Evolutionary conservation across 2,113 vertebrate species (phyloP).

Genomic region (Prionailurus viverrinus): DNA sequence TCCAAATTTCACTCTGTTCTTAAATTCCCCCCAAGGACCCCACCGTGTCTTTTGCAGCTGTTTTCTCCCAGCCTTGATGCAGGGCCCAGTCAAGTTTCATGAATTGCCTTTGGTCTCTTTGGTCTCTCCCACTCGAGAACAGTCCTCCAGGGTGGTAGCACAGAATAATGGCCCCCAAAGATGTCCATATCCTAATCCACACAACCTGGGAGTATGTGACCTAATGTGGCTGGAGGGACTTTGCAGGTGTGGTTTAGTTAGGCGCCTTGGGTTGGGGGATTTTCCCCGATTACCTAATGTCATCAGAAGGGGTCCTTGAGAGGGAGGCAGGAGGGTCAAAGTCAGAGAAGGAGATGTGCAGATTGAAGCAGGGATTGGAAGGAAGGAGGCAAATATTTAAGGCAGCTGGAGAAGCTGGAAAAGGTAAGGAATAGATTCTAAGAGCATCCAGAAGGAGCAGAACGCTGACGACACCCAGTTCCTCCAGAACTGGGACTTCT

Average conservation of each 20-base stretch:
- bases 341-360: not conserved
- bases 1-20: not conserved
- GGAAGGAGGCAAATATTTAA: not conserved
- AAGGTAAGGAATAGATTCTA: not conserved
- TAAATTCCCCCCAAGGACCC: not conserved
- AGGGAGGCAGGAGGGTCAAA: not conserved
- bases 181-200: not conserved
- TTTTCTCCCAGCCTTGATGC: not conserved
- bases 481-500: not conserved
- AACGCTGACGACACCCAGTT: not conserved
- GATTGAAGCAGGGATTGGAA: not conserved
- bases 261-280: not conserved
- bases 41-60: not conserved
- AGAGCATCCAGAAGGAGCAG: not conserved
- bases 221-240: not conserved
- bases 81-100: not conserved
- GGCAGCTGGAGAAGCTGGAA: not conserved
- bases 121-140: not conserved
- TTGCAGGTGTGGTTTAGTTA: not conserved
- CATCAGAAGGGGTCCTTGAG: not conserved
- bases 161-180: not conserved
- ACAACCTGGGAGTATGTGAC: not conserved
- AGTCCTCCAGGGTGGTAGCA: not conserved
- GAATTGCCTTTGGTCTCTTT: not conserved
- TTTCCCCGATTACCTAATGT: not conserved